Evolutionary conservation across 2,797 vertebrate genomes (phyloP), one percentile per base, ranked within the genome.

Genomic region (Gymnothorax javanicus): DNA sequence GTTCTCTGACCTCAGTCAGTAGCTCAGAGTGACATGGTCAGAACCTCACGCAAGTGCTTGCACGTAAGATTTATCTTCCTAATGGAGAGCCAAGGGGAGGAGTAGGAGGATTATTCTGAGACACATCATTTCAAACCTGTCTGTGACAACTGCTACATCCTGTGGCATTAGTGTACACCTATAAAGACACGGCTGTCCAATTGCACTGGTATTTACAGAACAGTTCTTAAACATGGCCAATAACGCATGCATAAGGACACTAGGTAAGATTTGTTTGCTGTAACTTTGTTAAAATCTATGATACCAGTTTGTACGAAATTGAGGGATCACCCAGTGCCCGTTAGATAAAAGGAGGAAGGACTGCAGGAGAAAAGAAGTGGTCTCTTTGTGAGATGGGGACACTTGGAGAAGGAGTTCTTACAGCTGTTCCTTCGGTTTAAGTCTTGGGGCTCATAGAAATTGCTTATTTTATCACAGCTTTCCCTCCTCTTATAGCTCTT

Each of bases 1-100:
- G 33, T 71, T 56, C 20, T 43, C 73, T 69, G 60, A 81, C 83
- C 64, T 82, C 13, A 5, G 9, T 56, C 69, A 13, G 20, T 64
- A 33, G 64, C 64, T 84, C 71, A 81, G 25, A 64, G 58, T 58
- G 62, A 25, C 73, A 33, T 64, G 33, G 52, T 87, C 82, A n/a
- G 59, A 87, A 79, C 77, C 43, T 50, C 86, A 84, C 69, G 77
- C 33, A 25, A 20, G 43, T 71, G 64, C 60, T 79, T 12, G 73
- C n/a, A 87, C 79, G 82, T 77, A 12, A 77, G 43, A 71, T 62
- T 87, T 71, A 56, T 12, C 15, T 64, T 15, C 60, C 52, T n/a
- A 33, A 79, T 1, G 60, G 11, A 9, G 33, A 9, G n/a, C 73
- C 33, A 33, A 81, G 23, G 25, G 52, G 27, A 69, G 3, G n/a